These are phyloP conservation scores for Allolobophora icterica DNA, from an alignment of 2,888 invertebrate species.

Conservation along the genomic window DNA sequence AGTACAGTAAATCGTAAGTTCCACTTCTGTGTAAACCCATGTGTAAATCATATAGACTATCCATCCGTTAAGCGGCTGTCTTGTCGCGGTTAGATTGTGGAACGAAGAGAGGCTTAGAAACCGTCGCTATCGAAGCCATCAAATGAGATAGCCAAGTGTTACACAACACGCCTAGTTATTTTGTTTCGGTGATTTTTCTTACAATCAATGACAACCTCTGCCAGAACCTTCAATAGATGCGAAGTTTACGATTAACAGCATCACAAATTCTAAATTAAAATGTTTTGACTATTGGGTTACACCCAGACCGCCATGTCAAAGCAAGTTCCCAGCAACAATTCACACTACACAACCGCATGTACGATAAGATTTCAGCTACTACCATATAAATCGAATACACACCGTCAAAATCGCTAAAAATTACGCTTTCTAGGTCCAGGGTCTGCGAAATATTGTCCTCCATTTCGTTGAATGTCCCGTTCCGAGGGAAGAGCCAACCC, in stretches of 20 bases:
- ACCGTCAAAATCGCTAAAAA: slow-evolving; percentile 21
- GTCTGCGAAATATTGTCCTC: slow-evolving; percentile 5
- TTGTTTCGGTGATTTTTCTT: background rate
- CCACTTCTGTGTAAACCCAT: no score
- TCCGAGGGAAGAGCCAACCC: background rate
- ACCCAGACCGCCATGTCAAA: background rate
- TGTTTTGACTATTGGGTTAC: background rate
- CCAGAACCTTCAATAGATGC: background rate
- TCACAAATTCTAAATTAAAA: no score
- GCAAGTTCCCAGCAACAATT: background rate
- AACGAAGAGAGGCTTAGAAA: no score
- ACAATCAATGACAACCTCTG: background rate
- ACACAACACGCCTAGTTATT: no score
- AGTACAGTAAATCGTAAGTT: no score
- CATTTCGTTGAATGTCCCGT: slow-evolving; percentile 22
- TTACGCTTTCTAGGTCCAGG: slow-evolving; percentile 7
- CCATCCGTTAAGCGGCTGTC: no score
- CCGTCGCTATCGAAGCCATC: no score
- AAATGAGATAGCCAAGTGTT: no score
- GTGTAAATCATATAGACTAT: no score
- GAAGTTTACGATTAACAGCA: background rate
- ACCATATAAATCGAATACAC: background rate
- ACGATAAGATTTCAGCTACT: background rate
- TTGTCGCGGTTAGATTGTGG: no score
- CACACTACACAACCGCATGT: background rate